These are phyloP conservation scores for Beris chalybata DNA, from an alignment of 2,888 invertebrate species.

Conservation along the genomic window DNA sequence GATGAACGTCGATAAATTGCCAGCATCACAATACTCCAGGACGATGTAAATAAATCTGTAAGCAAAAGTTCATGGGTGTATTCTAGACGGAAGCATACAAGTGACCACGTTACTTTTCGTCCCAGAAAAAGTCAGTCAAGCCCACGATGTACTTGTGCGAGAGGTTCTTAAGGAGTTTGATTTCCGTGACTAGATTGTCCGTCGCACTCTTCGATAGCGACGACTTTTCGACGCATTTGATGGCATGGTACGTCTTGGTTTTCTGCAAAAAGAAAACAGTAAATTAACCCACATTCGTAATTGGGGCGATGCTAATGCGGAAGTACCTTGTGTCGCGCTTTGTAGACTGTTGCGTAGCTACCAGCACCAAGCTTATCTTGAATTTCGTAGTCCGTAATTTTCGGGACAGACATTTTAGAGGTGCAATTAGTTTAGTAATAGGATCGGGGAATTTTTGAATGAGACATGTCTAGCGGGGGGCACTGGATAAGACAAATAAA, in stretches of 20 bases:
- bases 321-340: conserved; percentile 61
- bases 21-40: conserved; percentile 84
- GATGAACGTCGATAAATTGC: conserved; percentile 79
- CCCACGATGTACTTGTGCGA: conserved; percentile 80
- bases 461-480: conserved; percentile 18
- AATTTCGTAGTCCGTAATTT: conserved; percentile 68
- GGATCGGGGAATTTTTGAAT: not conserved
- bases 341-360: conserved; percentile 83
- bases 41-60: conserved; percentile 79
- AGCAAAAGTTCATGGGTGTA: too few relatives aligned
- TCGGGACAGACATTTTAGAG: conserved; percentile 47
- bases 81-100: not conserved
- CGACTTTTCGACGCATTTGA: conserved; percentile 79
- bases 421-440: not conserved
- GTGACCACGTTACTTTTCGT: conserved; percentile 61
- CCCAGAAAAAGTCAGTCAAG: conserved; percentile 81
- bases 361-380: conserved; percentile 78
- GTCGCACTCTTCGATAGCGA: conserved; percentile 71
- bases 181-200: conserved; percentile 82
- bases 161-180: conserved; percentile 74
- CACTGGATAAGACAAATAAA: conserved; percentile 8
- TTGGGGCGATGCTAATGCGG: not conserved
- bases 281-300: not conserved
- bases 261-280: conserved; percentile 57
- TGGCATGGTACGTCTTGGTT: conserved; percentile 70